Evolutionary conservation across 2,797 vertebrate genomes (phyloP).

Genomic region (Bradypus variegatus): DNA sequence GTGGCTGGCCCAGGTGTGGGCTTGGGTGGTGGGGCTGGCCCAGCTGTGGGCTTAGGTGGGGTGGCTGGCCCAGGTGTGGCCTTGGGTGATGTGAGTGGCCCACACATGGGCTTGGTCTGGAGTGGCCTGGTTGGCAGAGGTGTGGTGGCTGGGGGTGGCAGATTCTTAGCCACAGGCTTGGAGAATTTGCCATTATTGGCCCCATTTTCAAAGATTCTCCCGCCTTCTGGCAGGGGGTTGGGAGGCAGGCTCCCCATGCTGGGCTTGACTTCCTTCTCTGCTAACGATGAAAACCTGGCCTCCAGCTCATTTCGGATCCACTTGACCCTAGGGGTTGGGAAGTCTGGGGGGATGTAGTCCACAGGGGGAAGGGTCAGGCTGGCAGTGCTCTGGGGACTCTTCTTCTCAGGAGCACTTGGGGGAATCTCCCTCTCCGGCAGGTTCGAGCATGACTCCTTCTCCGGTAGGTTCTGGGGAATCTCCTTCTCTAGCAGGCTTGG

Average conservation of each 20-base stretch:
- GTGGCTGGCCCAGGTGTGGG: neutral
- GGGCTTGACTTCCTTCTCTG: constrained; percentile 68
- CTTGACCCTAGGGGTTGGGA: constrained; percentile 56
- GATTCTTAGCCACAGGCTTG: constrained; percentile 23
- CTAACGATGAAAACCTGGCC: constrained; percentile 68
- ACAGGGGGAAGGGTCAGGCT: accelerated
- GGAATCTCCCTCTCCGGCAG: neutral
- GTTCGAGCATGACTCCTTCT: constrained; percentile 1
- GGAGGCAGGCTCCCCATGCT: constrained; percentile 36
- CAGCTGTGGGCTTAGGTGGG: neutral
- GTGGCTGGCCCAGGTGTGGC: neutral
- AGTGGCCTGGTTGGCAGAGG: neutral
- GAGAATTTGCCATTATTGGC: neutral
- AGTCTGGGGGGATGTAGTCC: neutral
- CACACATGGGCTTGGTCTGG: constrained; percentile 35
- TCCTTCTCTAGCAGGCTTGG: constrained; percentile 31
- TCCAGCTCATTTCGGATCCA: constrained; percentile 74
- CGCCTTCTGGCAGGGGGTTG: constrained; percentile 58
- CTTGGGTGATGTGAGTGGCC: neutral
- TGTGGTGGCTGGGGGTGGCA: neutral
- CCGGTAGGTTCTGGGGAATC: neutral
- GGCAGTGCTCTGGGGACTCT: constrained; percentile 11
- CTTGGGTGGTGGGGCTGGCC: neutral
- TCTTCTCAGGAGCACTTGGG: neutral
- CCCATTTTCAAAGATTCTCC: constrained; percentile 40